phyloP scores from a whole-genome alignment of 2,113 vertebrate species.

The Nycticryphes semicollaris region DNA sequence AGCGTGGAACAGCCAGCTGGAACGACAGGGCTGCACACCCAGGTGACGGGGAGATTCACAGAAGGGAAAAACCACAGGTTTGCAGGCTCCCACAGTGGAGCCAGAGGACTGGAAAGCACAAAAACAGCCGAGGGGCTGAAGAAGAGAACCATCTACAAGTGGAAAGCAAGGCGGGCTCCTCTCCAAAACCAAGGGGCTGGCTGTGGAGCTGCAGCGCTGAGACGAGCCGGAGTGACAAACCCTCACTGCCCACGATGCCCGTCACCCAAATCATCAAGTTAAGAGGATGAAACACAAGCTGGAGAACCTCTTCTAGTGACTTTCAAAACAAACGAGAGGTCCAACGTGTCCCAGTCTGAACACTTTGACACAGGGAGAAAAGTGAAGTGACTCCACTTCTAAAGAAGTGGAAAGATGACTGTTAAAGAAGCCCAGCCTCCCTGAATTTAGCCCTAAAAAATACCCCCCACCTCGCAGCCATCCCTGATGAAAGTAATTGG shows the following conservation, averaged over 20 bases:
- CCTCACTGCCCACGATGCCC: neutral
- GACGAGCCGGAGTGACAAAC: fast-evolving
- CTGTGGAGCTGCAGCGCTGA: neutral
- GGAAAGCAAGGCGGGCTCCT: neutral
- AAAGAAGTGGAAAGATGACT: neutral
- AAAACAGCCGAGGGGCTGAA: neutral
- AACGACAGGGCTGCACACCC: neutral
- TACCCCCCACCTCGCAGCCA: neutral
- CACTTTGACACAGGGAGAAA: neutral
- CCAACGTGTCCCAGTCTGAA: neutral
- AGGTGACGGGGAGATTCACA: neutral
- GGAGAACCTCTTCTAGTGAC: neutral
- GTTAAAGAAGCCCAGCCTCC: neutral
- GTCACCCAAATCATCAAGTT: neutral
- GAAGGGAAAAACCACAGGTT: neutral
- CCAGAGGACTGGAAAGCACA: neutral
- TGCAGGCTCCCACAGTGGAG: neutral
- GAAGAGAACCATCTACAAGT: neutral
- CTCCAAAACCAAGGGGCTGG: neutral
- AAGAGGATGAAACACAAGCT: neutral
- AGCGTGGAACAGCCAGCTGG: slow-evolving; percentile 27
- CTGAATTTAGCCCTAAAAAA: neutral
- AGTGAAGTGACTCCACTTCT: neutral
- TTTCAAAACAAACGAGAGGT: neutral
- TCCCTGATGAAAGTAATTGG: neutral